Evolutionary conservation across 2,888 invertebrate species (phyloP).

Genomic region (Fabriciana adippe): DNA sequence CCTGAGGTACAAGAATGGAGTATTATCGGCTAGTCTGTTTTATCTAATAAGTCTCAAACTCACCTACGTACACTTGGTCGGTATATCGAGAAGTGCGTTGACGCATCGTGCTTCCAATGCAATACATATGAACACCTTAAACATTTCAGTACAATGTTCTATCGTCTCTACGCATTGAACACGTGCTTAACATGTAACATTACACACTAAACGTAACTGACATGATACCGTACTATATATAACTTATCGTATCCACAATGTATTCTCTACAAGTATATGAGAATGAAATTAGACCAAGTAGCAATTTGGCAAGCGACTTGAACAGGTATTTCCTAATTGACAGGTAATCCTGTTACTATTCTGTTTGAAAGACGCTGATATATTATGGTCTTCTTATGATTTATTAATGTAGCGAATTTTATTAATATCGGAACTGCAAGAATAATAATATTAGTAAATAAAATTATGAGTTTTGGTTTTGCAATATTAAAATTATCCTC

Average conservation of each 20-base stretch:
- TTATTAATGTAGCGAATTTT: no score
- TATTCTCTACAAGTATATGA: neutral
- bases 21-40: no score
- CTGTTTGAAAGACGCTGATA: slow-evolving; percentile 1
- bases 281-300: neutral
- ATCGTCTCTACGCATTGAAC: neutral
- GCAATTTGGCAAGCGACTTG: slow-evolving; percentile 3
- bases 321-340: slow-evolving; percentile 8
- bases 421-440: no score
- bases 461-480: no score
- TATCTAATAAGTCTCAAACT: no score
- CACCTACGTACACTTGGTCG: no score
- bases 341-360: slow-evolving; percentile 10
- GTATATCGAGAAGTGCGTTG: no score
- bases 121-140: no score
- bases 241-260: neutral
- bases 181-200: slow-evolving; percentile 1
- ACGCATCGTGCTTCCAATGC: no score
- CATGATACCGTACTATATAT: slow-evolving; percentile 1
- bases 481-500: no score
- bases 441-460: no score
- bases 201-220: neutral
- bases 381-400: neutral
- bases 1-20: no score
- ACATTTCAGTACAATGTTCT: neutral